Percentiles rank a stretch among this genome's conserved stretches.
phyloP scores from a whole-genome alignment of 2,888 invertebrate species.

The Hedya salicella region DNA sequence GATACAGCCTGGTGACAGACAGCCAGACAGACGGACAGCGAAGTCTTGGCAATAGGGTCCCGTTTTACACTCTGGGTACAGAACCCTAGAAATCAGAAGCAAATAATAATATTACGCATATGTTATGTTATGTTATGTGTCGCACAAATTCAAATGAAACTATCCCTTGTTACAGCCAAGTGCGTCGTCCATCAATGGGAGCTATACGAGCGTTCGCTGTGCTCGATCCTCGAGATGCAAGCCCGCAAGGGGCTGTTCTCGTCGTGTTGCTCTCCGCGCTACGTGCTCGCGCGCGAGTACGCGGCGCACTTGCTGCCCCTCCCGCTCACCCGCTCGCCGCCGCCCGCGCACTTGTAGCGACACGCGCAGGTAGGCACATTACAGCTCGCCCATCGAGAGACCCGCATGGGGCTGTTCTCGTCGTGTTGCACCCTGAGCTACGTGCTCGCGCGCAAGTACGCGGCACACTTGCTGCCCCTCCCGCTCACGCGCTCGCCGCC shows the following conservation, averaged over 20 bases:
- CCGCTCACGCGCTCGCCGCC: constrained; percentile 76
- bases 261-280: constrained; percentile 75
- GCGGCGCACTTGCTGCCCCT: constrained; percentile 69
- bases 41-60: no score
- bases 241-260: constrained; percentile 72
- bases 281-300: constrained; percentile 76
- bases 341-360: constrained; percentile 82
- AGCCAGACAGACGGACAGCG: no score
- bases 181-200: constrained; percentile 81
- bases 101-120: no score
- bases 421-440: constrained; percentile 55
- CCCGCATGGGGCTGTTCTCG: constrained; percentile 70
- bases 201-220: constrained; percentile 78
- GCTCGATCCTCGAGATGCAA: constrained; percentile 75
- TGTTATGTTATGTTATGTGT: no score
- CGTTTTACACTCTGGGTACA: no score
- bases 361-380: constrained; percentile 65
- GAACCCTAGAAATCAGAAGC: no score
- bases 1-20: no score
- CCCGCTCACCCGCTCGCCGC: constrained; percentile 74
- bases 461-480: constrained; percentile 69
- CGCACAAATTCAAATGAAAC: background rate
- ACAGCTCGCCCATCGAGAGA: constrained; percentile 71
- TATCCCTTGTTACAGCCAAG: constrained; percentile 60
- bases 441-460: constrained; percentile 76